Evolutionary conservation across 2,113 vertebrate species (phyloP).

Genomic region (Chelonoidis abingdonii): DNA sequence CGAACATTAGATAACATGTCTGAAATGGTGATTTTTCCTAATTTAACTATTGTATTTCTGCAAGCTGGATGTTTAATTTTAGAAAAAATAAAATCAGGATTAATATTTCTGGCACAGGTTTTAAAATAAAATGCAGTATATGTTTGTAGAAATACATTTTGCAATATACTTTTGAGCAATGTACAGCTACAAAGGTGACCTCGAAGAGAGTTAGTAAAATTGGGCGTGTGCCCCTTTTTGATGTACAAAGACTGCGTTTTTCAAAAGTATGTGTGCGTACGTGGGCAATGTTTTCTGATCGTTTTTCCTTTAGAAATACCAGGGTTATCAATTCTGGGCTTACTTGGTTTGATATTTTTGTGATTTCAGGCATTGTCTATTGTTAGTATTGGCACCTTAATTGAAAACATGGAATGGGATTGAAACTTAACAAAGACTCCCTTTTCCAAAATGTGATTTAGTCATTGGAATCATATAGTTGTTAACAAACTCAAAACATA

Average conservation of each 20-base stretch:
- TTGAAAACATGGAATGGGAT: background rate
- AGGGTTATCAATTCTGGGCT: background rate
- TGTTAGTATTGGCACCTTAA: background rate
- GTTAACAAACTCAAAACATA: background rate
- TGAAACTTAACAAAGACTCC: background rate
- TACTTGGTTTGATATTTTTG: background rate
- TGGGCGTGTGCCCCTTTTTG: background rate
- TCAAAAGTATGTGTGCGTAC: background rate
- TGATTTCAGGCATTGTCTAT: background rate
- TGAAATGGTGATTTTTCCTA: slow-evolving; percentile 87
- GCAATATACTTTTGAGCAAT: background rate
- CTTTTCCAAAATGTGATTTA: slow-evolving; percentile 23
- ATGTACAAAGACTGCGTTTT: background rate
- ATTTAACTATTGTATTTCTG: background rate
- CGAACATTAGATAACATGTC: slow-evolving; percentile 94
- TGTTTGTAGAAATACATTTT: background rate
- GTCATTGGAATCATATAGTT: background rate
- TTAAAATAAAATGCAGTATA: background rate
- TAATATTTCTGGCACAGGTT: background rate
- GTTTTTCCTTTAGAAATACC: background rate
- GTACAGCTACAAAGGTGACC: background rate
- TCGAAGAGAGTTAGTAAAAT: background rate
- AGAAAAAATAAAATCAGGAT: background rate
- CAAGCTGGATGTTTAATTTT: background rate
- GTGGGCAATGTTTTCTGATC: background rate